These are phyloP conservation scores for Aythya baeri DNA, from an alignment of 2,113 vertebrate species.

Conservation along the genomic window DNA sequence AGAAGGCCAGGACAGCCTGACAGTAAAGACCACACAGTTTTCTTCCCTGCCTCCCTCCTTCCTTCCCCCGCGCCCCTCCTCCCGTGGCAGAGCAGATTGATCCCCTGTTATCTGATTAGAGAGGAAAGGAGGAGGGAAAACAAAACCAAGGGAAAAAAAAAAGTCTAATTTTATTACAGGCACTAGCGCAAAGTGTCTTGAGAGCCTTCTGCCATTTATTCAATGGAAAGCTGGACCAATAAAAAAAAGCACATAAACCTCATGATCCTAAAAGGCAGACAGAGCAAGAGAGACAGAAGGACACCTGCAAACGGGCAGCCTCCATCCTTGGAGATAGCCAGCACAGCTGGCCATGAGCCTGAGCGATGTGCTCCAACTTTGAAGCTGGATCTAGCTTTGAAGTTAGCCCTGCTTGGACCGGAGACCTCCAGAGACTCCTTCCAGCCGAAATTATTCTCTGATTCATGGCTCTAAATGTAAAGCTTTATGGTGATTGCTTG, in stretches of 20 bases:
- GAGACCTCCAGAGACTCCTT: conserved; percentile 5
- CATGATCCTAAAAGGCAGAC: background rate
- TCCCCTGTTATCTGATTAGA: conserved; percentile 72
- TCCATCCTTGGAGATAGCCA: conserved; percentile 27
- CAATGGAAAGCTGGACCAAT: background rate
- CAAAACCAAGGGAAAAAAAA: conserved; percentile 12
- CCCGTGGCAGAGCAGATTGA: conserved; percentile 62
- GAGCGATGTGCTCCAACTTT: conserved; percentile 13
- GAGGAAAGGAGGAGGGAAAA: conserved; percentile 57
- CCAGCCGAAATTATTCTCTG: conserved; percentile 17
- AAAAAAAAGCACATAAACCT: background rate
- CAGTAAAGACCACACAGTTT: conserved; percentile 72
- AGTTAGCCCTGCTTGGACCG: background rate
- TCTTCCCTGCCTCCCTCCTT: conserved; percentile 33
- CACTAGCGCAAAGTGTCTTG: conserved; percentile 12
- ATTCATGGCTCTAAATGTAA: conserved; percentile 17
- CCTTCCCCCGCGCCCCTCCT: conserved; percentile 23
- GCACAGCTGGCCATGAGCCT: background rate
- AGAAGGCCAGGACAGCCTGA: conserved; percentile 75
- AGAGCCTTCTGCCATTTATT: conserved; percentile 35
- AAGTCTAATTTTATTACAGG: conserved; percentile 71
- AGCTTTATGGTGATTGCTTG: background rate
- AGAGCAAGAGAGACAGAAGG: background rate
- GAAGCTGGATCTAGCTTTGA: conserved; percentile 42
- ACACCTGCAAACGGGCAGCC: conserved; percentile 27